These are phyloP conservation scores for Octopus bimaculoides DNA, from an alignment of 1,140 invertebrate genomes.

Conservation along the genomic window DNA sequence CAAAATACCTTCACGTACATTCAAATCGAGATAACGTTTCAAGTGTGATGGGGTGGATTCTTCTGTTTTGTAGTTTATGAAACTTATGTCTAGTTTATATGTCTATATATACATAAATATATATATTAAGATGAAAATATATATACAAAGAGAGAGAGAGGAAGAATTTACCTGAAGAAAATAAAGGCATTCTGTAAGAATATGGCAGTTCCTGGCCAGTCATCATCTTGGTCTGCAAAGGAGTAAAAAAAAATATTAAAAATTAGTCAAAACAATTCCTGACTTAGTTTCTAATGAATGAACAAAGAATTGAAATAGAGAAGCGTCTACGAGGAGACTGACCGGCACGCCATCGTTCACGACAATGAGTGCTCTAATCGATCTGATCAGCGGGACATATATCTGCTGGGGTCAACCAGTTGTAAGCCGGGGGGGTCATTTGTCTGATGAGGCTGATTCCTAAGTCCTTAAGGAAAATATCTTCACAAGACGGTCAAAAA, in stretches of 20 bases:
- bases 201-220: conserved; percentile 85
- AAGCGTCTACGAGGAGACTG: no score
- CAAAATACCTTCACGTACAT: neutral
- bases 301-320: neutral
- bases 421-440: no score
- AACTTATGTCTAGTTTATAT: neutral
- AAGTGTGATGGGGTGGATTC: neutral
- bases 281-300: neutral
- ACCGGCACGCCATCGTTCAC: no score
- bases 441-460: no score
- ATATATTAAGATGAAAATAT: neutral
- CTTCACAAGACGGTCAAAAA: no score
- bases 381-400: no score
- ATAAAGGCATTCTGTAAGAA: conserved; percentile 96
- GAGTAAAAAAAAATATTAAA: conserved; percentile 6
- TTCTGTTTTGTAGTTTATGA: neutral
- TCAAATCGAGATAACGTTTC: neutral
- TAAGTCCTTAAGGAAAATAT: no score
- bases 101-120: no score
- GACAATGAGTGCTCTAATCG: no score
- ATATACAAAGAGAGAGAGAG: neutral
- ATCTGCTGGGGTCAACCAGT: no score
- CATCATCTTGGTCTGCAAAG: conserved; percentile 35
- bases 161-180: conserved; percentile 67
- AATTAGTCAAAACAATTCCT: neutral